Conservation (phyloP, 2,113 vertebrate genomes). For the Pangasianodon hypophthalmus region DNA sequence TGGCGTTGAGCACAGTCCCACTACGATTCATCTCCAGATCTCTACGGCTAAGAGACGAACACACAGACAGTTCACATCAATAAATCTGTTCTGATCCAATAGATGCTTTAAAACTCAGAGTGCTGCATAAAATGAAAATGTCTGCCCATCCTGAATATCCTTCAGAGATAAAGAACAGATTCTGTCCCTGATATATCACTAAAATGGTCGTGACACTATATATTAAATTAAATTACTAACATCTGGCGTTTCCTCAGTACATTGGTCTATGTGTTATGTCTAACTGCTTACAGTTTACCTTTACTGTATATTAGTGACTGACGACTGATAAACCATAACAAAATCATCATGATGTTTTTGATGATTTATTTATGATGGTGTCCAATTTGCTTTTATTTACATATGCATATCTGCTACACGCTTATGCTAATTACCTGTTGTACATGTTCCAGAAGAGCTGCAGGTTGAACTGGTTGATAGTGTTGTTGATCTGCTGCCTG, state of each 20-base stretch:
- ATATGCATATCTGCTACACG: background rate
- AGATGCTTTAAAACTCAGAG: background rate
- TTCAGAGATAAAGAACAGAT: background rate
- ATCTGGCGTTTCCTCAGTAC: background rate
- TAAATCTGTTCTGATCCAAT: background rate
- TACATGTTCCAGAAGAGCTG: conserved; percentile 99
- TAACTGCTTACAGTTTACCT: background rate
- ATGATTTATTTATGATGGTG: background rate
- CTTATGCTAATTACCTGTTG: conserved; percentile 79
- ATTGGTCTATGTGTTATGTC: background rate
- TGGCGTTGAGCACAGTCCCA: conserved; percentile 87
- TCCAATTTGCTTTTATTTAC: background rate
- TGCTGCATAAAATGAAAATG: background rate
- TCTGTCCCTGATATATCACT: background rate
- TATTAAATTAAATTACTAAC: background rate
- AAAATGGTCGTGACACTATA: background rate
- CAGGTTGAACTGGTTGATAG: conserved; percentile 94
- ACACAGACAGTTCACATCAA: conserved; percentile 1
- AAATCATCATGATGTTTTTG: background rate
- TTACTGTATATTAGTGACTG: background rate
- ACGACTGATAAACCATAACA: background rate
- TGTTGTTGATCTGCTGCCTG: conserved; percentile 89
- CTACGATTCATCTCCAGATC: conserved; percentile 94
- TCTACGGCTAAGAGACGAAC: conserved; percentile 78
- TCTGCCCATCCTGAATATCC: background rate